These are phyloP conservation scores for Baryphthengus martii DNA, from an alignment of 2,113 vertebrate genomes.

Conservation along the genomic window DNA sequence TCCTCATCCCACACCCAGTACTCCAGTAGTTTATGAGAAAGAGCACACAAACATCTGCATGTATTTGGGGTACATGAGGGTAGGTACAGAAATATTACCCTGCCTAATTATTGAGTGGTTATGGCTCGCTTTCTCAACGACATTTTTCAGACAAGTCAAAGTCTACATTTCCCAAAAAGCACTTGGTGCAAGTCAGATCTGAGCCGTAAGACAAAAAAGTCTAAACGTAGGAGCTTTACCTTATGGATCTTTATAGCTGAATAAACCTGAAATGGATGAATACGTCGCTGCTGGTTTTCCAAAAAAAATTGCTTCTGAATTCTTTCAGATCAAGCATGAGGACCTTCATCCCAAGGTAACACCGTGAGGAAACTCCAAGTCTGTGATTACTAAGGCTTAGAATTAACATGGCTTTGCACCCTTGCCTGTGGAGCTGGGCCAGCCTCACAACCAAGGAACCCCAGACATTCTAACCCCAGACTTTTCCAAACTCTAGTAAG, in stretches of 20 bases:
- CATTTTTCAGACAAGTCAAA: conserved; percentile 43
- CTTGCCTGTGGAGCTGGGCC: not conserved
- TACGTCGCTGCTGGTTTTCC: rapidly evolving
- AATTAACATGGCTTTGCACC: not conserved
- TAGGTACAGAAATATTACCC: conserved; percentile 58
- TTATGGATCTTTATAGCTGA: not conserved
- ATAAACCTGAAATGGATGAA: not conserved
- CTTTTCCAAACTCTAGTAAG: not conserved
- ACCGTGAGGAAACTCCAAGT: not conserved
- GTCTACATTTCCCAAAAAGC: not conserved
- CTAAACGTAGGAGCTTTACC: not conserved
- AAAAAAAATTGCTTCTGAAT: not conserved
- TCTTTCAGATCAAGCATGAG: not conserved
- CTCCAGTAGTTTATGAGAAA: conserved; percentile 55
- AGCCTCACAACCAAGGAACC: not conserved
- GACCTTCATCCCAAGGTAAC: not conserved
- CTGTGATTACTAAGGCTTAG: not conserved
- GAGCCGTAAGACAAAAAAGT: not conserved
- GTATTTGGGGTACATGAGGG: conserved; percentile 35
- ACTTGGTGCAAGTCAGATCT: not conserved
- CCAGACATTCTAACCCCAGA: not conserved
- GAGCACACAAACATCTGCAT: conserved; percentile 60
- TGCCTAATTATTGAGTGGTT: conserved; percentile 25
- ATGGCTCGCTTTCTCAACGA: conserved; percentile 41
- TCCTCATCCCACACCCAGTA: conserved; percentile 58